phyloP scores from a whole-genome alignment of 2,113 vertebrate genomes.

The Festucalex cinctus region DNA sequence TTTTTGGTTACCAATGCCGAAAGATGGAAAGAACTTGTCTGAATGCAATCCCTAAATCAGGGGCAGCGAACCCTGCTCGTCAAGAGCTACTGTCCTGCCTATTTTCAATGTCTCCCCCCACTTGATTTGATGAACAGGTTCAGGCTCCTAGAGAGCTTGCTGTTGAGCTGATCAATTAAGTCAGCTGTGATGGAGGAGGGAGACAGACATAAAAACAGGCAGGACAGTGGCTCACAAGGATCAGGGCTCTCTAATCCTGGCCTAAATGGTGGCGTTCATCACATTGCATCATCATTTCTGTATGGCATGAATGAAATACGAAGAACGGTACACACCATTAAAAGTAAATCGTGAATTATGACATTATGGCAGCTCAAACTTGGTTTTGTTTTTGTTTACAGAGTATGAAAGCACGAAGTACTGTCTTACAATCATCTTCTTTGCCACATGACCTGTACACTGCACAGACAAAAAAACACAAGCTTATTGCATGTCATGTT shows the following conservation, averaged over 20 bases:
- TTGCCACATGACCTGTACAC: background rate
- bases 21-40: background rate
- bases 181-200: too few relatives aligned
- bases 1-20: background rate
- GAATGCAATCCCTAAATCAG: too few relatives aligned
- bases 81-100: too few relatives aligned
- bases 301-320: background rate
- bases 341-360: background rate
- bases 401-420: constrained; percentile 13
- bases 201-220: too few relatives aligned
- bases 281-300: background rate
- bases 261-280: background rate
- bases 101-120: too few relatives aligned
- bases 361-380: background rate
- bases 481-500: constrained; percentile 41
- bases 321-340: background rate
- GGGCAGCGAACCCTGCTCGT: too few relatives aligned
- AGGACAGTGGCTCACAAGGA: too few relatives aligned
- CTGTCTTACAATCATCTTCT: background rate
- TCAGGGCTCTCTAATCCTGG: too few relatives aligned
- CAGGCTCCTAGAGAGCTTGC: too few relatives aligned
- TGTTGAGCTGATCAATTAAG: too few relatives aligned
- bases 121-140: too few relatives aligned
- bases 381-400: background rate
- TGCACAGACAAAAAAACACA: background rate